These are phyloP conservation scores for Dorcus hopei DNA, from an alignment of 2,888 invertebrate species.

Conservation along the genomic window DNA sequence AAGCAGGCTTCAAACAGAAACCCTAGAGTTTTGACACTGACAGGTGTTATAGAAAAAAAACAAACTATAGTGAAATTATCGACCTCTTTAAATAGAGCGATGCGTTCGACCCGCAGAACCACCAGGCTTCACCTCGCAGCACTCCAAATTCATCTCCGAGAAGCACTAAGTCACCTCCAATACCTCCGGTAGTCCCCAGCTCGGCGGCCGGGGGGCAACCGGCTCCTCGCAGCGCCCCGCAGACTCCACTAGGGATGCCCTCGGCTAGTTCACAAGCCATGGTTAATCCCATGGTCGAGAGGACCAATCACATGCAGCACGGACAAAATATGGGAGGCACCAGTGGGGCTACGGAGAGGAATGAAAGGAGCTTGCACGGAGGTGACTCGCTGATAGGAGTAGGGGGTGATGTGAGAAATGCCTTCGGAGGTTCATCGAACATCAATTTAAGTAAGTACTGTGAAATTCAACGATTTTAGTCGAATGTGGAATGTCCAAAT, in stretches of 20 bases:
- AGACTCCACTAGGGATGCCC: slow-evolving; percentile 52
- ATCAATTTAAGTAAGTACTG: slow-evolving; percentile 25
- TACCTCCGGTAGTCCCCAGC: slow-evolving; percentile 53
- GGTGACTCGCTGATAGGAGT: slow-evolving; percentile 54
- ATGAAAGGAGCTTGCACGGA: slow-evolving; percentile 33
- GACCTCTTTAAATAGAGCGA: too few species aligned
- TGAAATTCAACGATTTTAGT: too few species aligned
- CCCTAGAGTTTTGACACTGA: too few species aligned
- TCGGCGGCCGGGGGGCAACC: slow-evolving; percentile 38
- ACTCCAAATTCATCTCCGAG: slow-evolving; percentile 85
- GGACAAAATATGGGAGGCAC: slow-evolving; percentile 33
- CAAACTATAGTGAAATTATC: too few species aligned
- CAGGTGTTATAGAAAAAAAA: too few species aligned
- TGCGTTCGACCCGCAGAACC: slow-evolving; percentile 57
- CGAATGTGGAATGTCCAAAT: too few species aligned
- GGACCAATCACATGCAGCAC: slow-evolving; percentile 33
- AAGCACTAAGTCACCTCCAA: slow-evolving; percentile 80
- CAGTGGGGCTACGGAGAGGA: slow-evolving; percentile 37
- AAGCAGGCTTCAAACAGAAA: too few species aligned
- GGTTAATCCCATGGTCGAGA: slow-evolving; percentile 37
- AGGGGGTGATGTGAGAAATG: slow-evolving; percentile 58
- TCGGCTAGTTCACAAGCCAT: slow-evolving; percentile 36
- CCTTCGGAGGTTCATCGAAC: slow-evolving; percentile 44
- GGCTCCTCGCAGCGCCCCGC: slow-evolving; percentile 53
- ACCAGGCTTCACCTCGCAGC: slow-evolving; percentile 80